phyloP scores from a whole-genome alignment of 2,797 vertebrate genomes.

The Sebastes vulpes region DNA sequence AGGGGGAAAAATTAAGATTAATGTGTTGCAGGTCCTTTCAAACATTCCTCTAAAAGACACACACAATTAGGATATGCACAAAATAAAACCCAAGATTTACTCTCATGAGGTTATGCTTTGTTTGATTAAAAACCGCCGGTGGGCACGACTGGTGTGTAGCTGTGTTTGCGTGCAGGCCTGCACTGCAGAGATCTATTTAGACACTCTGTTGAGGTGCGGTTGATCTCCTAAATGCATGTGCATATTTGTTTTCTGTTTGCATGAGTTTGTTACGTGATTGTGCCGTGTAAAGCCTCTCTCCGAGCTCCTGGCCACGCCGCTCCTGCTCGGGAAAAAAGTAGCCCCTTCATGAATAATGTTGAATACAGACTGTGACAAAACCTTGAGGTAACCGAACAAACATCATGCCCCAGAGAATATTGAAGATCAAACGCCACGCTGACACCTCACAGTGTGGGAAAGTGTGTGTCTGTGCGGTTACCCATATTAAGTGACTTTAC shows the following conservation, averaged over 20 bases:
- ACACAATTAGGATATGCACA: conserved; percentile 17
- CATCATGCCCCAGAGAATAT: conserved; percentile 59
- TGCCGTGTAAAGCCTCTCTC: conserved; percentile 29
- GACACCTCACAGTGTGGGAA: conserved; percentile 46
- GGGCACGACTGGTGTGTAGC: conserved; percentile 5
- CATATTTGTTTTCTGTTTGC: not conserved
- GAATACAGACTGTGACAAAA: conserved; percentile 74
- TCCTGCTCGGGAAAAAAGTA: conserved; percentile 45
- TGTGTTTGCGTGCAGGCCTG: conserved; percentile 1
- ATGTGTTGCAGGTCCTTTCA: conserved; percentile 44
- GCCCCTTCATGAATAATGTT: conserved; percentile 71
- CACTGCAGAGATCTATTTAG: conserved; percentile 29
- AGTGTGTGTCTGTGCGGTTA: conserved; percentile 45
- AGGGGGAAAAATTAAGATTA: conserved; percentile 47
- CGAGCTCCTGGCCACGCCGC: conserved; percentile 41
- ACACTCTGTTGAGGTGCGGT: conserved; percentile 53
- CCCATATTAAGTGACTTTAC: conserved; percentile 69
- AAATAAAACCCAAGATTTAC: conserved; percentile 20
- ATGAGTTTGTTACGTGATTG: not conserved
- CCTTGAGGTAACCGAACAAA: conserved; percentile 76
- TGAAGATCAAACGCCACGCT: conserved; percentile 64
- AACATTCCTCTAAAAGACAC: conserved; percentile 16
- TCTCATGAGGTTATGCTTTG: conserved; percentile 36
- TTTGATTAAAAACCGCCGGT: conserved; percentile 53
- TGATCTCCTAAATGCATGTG: conserved; percentile 27